Base-by-base conservation (phyloP, 2,797 vertebrate genomes). In the Malacoraja senta region DNA sequence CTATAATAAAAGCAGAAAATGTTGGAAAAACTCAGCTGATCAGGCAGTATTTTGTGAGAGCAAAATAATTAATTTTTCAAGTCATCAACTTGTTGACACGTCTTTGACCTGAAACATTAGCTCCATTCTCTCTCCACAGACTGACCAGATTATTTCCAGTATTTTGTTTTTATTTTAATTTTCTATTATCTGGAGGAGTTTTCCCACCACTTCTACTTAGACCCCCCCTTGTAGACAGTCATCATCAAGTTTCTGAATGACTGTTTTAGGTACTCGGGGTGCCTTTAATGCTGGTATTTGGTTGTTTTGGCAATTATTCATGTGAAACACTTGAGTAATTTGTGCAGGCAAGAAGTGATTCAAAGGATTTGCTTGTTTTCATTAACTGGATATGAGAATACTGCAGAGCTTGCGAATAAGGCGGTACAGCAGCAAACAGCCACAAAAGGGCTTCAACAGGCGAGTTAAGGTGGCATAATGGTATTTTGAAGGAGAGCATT, bases 331-430 rank as follows among this genome's bases (percentile, higher is more conserved):
- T 63, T 81, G 9, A 9, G 17, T 88, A n/a, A 35, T 21, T 32
- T 88, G n/a, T 88, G n/a, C 13, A 35, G 84, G 84, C 61, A 65
- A 88, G 84, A 88, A 32, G 29, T 88, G 17, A 68, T 86, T 86
- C 83, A 86, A n/a, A 88, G 61, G 84, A 68, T 88, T 65, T 88
- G 84, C 63, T 68, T 63, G 53, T 63, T 61, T 26, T 84, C 53
- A 84, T 29, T 65, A 19, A n/a, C n/a, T 84, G 81, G 35, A 32
- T 7, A 32, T 88, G 35, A 15, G 63, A 88, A 65, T 88, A 17
- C 17, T 65, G n/a, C 15, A 8, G 63, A 1, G 10, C 53, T 35
- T n/a, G n/a, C 35, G 9, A 21, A 88, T 88, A 8, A 65, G 15
- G n/a, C 32, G 7, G 19, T 21, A 61, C 84, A 88, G 21, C n/a